Evolutionary conservation across 2,797 vertebrate genomes (phyloP).

Genomic region (Silurus lanzhouensis): DNA sequence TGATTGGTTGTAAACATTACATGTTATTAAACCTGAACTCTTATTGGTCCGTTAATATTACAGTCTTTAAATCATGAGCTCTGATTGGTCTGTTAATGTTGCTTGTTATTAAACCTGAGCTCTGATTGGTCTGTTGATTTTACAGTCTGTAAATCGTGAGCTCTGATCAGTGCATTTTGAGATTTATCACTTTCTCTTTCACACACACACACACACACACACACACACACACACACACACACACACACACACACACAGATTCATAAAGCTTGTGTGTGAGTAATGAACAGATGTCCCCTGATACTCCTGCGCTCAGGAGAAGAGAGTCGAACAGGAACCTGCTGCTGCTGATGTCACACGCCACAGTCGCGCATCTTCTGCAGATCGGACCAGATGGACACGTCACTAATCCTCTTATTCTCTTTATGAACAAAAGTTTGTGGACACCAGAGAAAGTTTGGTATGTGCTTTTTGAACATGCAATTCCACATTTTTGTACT

Average conservation of each 20-base stretch:
- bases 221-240: no score
- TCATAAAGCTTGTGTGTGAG: conserved; percentile 11
- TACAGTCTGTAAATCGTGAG: background rate
- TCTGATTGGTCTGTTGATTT: background rate
- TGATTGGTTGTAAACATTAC: background rate
- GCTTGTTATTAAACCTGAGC: background rate
- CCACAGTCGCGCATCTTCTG: background rate
- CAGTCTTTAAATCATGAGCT: background rate
- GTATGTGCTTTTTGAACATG: no score
- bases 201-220: no score
- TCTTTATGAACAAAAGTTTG: background rate
- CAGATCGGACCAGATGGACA: background rate
- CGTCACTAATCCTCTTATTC: background rate
- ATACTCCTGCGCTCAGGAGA: conserved; percentile 4
- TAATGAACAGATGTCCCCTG: conserved; percentile 49
- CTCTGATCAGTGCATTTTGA: no score
- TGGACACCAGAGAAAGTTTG: no score
- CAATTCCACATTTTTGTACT: no score
- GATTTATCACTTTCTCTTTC: no score
- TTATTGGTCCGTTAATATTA: background rate
- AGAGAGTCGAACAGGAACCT: conserved; percentile 17
- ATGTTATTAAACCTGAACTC: background rate
- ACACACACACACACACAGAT: background rate
- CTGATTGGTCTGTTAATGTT: background rate
- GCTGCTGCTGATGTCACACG: conserved; percentile 4